Conservation (phyloP, 2,797 vertebrate species). For the Rhinoraja longicauda region DNA sequence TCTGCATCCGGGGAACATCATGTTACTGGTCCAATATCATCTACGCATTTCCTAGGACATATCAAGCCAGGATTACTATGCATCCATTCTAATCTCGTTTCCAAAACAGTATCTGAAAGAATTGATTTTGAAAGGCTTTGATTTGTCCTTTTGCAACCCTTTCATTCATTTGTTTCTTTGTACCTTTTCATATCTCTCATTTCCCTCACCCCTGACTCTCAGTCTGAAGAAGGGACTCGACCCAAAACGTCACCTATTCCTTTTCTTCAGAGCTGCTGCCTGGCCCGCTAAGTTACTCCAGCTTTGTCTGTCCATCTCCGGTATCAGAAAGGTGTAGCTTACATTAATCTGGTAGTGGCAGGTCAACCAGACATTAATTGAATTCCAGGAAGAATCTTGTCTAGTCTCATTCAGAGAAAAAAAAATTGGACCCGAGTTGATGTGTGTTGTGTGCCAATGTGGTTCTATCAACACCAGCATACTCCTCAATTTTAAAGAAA, state of each 20-base stretch:
- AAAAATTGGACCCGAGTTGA: background rate
- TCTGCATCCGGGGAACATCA: background rate
- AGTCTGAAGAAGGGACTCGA: too few relatives aligned
- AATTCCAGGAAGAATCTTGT: background rate
- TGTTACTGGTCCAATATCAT: too few relatives aligned
- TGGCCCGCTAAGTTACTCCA: too few relatives aligned
- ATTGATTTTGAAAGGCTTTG: too few relatives aligned
- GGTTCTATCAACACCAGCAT: constrained; percentile 27
- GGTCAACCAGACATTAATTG: background rate
- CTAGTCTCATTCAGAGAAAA: background rate
- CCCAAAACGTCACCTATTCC: too few relatives aligned
- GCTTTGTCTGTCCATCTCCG: too few relatives aligned
- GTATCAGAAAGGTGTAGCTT: background rate
- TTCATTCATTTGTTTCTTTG: too few relatives aligned
- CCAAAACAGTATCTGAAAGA: background rate
- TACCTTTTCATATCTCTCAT: too few relatives aligned
- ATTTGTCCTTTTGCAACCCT: too few relatives aligned
- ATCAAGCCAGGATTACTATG: too few relatives aligned
- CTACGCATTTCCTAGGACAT: background rate
- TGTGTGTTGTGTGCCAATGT: background rate
- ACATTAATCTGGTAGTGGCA: background rate
- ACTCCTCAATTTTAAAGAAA: background rate
- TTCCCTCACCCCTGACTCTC: too few relatives aligned
- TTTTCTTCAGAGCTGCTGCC: too few relatives aligned
- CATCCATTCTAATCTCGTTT: background rate